These are phyloP conservation scores for Castor canadensis DNA, from an alignment of 2,113 vertebrate genomes.

Conservation along the genomic window DNA sequence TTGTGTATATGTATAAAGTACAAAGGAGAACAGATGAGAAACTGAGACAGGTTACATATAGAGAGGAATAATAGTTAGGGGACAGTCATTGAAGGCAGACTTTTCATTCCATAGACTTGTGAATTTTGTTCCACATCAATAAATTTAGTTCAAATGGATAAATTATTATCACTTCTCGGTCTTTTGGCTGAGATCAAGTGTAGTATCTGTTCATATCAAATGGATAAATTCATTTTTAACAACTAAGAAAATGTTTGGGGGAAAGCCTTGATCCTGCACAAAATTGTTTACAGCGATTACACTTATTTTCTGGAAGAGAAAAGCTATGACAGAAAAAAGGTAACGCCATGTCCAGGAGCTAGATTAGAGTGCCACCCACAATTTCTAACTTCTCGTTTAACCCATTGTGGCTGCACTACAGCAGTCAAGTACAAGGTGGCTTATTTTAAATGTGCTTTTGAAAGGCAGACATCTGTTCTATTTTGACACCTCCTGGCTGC, in stretches of 20 bases:
- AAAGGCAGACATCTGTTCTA: slow-evolving; percentile 72
- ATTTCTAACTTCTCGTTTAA: not conserved
- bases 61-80: not conserved
- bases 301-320: slow-evolving; percentile 13
- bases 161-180: no score
- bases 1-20: not conserved
- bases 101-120: not conserved
- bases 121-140: not conserved
- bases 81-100: not conserved
- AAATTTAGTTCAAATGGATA: not conserved
- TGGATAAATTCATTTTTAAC: not conserved
- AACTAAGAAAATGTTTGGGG: not conserved
- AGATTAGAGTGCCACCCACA: not conserved
- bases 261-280: not conserved
- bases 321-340: not conserved
- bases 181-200: no score
- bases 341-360: no score
- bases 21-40: not conserved
- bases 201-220: no score
- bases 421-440: slow-evolving; percentile 38
- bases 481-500: slow-evolving; percentile 68
- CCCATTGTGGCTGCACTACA: not conserved
- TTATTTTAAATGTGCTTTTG: slow-evolving; percentile 39
- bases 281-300: not conserved
- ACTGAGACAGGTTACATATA: not conserved